These are phyloP conservation scores for Corydoras maculifer DNA, from an alignment of 2,113 vertebrate species.

Conservation along the genomic window DNA sequence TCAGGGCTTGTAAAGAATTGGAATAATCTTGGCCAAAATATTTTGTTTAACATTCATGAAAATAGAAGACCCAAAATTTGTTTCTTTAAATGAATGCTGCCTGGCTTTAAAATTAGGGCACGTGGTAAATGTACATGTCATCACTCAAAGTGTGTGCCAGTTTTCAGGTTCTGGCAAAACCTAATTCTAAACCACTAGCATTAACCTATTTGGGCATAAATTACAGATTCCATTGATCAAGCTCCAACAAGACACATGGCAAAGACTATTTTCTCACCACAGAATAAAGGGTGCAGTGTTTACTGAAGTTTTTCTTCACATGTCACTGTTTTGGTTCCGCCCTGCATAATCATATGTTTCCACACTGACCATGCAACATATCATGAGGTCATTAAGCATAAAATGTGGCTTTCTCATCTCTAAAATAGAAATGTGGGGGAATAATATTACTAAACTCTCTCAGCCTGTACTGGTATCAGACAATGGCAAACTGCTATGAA, in stretches of 20 bases:
- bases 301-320: background rate
- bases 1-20: no score
- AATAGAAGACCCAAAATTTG: background rate
- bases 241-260: background rate
- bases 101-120: background rate
- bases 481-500: no score
- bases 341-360: slow-evolving; percentile 13
- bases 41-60: background rate
- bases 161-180: background rate
- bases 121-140: slow-evolving; percentile 2
- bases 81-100: background rate
- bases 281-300: background rate
- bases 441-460: no score
- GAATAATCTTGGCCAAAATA: background rate
- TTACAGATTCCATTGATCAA: slow-evolving; percentile 4
- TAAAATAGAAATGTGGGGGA: no score
- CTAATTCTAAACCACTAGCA: background rate
- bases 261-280: background rate
- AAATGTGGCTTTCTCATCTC: no score
- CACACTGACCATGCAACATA: slow-evolving; percentile 5
- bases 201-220: background rate
- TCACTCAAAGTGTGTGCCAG: background rate
- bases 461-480: no score
- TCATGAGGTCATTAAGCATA: background rate
- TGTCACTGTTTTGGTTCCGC: background rate